Evolutionary conservation across 2,888 invertebrate species (phyloP).

Genomic region (Oxycera nigricornis): DNA sequence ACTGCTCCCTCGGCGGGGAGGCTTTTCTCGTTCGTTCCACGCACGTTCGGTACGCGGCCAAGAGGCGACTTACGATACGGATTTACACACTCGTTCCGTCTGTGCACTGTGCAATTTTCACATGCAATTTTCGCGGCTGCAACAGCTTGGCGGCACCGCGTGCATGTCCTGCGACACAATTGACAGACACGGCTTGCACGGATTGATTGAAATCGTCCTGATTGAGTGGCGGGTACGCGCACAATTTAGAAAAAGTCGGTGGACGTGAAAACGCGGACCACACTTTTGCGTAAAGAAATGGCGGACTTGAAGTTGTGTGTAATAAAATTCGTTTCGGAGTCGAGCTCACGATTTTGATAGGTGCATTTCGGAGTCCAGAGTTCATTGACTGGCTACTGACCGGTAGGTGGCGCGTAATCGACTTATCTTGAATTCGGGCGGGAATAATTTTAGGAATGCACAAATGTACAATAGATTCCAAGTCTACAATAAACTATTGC

Average conservation of each 20-base stretch:
- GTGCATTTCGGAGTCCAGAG: slow-evolving; percentile 21
- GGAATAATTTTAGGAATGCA: no score
- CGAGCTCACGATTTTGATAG: neutral
- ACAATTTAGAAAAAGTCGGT: slow-evolving; percentile 14
- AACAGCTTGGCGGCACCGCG: neutral
- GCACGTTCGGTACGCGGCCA: neutral
- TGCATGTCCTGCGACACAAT: neutral
- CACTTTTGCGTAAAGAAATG: slow-evolving; percentile 48
- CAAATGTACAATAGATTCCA: no score
- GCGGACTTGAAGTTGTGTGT: slow-evolving; percentile 47
- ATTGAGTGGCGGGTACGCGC: slow-evolving; percentile 3
- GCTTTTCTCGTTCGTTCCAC: neutral
- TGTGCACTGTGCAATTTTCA: slow-evolving; percentile 11
- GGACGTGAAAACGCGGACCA: slow-evolving; percentile 46
- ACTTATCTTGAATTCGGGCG: neutral
- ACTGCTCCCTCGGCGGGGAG: slow-evolving; percentile 15
- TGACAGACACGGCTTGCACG: neutral
- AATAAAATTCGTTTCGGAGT: slow-evolving; percentile 43
- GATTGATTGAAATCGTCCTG: neutral
- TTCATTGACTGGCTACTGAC: neutral
- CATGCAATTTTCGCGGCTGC: slow-evolving; percentile 2
- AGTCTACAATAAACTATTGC: no score
- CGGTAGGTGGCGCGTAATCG: neutral
- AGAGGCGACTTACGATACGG: neutral
- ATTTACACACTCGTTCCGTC: neutral